These are phyloP conservation scores for Busseola fusca DNA, from an alignment of 2,888 invertebrate species.

Conservation along the genomic window DNA sequence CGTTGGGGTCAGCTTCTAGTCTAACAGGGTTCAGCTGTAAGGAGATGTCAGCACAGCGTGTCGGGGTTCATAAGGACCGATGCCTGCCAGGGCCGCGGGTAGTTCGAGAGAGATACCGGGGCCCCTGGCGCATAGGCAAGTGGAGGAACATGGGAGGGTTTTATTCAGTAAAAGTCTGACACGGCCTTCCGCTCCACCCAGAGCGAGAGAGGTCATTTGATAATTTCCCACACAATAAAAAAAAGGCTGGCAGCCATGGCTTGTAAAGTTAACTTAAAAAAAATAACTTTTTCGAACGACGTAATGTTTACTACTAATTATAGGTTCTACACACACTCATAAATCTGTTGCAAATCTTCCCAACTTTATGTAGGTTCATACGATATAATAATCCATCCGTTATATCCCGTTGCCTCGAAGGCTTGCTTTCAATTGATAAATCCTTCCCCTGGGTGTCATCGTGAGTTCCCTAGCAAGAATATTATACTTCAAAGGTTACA, in stretches of 20 bases:
- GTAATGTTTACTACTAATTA: neutral
- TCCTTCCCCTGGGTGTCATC: slow-evolving; percentile 48
- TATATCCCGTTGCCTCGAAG: slow-evolving; percentile 10
- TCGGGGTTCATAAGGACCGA: too few relatives aligned
- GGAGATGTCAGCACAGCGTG: too few relatives aligned
- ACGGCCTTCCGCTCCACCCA: too few relatives aligned
- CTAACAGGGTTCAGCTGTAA: too few relatives aligned
- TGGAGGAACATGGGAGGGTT: too few relatives aligned
- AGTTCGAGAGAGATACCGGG: too few relatives aligned
- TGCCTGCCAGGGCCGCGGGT: too few relatives aligned
- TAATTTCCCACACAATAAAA: too few relatives aligned
- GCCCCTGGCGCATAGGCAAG: too few relatives aligned
- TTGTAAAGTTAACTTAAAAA: neutral
- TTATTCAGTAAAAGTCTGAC: too few relatives aligned
- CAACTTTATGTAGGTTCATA: neutral
- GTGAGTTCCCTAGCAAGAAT: slow-evolving; percentile 13
- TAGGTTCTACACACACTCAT: neutral
- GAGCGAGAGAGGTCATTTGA: too few relatives aligned
- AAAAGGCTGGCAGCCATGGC: neutral
- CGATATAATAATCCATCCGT: slow-evolving; percentile 18
- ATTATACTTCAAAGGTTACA: slow-evolving; percentile 16
- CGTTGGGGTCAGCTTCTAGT: too few relatives aligned
- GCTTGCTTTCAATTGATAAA: slow-evolving; percentile 48
- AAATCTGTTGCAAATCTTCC: slow-evolving; percentile 1
- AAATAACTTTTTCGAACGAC: neutral